Conservation (phyloP, 2,113 vertebrate genomes). For the Ellobius talpinus region DNA sequence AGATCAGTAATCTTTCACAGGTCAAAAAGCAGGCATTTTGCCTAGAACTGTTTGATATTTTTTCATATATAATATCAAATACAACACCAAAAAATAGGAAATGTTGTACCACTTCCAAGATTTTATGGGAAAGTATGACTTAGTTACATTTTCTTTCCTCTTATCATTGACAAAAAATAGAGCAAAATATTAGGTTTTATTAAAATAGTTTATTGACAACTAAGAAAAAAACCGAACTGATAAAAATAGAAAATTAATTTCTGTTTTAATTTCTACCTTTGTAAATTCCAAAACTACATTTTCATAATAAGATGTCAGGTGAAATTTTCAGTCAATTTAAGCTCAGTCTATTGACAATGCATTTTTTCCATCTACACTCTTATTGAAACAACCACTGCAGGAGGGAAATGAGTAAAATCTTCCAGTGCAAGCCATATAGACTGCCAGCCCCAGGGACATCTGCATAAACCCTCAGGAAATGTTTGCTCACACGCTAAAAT, state of each 20-base stretch:
- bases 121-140: background rate
- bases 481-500: background rate
- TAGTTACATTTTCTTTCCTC: background rate
- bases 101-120: background rate
- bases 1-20: background rate
- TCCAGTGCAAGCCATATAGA: background rate
- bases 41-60: background rate
- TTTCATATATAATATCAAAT: background rate
- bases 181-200: background rate
- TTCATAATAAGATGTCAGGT: background rate
- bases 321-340: background rate
- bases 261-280: background rate
- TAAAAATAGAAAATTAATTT: background rate
- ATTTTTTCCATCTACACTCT: background rate
- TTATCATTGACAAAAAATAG: background rate
- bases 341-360: background rate
- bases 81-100: background rate
- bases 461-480: conserved; percentile 13
- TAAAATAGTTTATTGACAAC: background rate
- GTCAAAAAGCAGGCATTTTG: background rate
- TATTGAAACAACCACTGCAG: background rate
- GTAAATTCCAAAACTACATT: background rate
- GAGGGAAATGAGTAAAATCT: background rate
- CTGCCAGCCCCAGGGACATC: background rate
- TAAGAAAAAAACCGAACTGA: background rate